These are phyloP conservation scores for Ariopsis seemanni DNA, from an alignment of 2,113 vertebrate species.

Conservation along the genomic window DNA sequence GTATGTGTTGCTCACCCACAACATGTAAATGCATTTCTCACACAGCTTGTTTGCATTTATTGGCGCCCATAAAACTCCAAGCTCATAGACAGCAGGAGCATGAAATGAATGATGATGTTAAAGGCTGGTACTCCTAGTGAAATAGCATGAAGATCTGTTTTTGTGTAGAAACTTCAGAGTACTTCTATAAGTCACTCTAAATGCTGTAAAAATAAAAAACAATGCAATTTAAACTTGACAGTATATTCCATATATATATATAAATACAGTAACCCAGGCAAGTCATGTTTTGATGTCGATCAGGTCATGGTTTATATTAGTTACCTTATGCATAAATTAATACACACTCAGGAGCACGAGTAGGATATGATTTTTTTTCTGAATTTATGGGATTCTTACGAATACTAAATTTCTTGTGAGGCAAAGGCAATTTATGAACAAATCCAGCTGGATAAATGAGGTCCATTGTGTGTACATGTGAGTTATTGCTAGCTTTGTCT, in stretches of 20 bases:
- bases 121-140: too few relatives aligned
- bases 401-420: not conserved
- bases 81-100: too few relatives aligned
- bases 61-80: not conserved
- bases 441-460: not conserved
- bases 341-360: not conserved
- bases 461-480: not conserved
- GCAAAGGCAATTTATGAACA: not conserved
- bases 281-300: not conserved
- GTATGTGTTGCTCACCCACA: not conserved
- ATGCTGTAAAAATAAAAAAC: not conserved
- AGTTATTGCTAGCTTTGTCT: not conserved
- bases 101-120: too few relatives aligned
- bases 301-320: not conserved
- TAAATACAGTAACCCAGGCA: not conserved
- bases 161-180: not conserved
- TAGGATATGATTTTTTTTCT: not conserved
- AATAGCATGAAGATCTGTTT: too few relatives aligned
- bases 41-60: not conserved
- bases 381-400: not conserved
- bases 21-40: not conserved
- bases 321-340: not conserved
- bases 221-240: not conserved
- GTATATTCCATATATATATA: not conserved
- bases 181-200: not conserved